These are phyloP conservation scores for Leptocoma aspasia DNA, from an alignment of 2,113 vertebrate genomes.

Conservation along the genomic window DNA sequence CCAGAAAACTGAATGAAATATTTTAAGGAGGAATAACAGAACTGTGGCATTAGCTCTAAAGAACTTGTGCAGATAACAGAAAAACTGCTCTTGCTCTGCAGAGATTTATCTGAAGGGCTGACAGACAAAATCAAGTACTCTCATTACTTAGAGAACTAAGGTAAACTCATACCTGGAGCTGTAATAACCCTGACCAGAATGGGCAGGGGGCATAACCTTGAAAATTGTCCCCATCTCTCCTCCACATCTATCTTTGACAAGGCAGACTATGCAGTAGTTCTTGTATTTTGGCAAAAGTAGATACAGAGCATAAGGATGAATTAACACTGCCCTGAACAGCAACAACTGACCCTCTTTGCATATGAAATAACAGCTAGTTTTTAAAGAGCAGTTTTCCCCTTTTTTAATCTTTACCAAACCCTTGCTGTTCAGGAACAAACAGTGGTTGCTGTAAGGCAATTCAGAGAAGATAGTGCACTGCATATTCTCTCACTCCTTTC, in stretches of 20 bases:
- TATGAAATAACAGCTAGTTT: neutral
- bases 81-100: neutral
- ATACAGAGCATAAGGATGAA: neutral
- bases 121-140: neutral
- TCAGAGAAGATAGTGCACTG: neutral
- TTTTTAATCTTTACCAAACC: neutral
- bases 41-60: neutral
- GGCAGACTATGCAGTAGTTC: neutral
- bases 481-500: neutral
- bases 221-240: neutral
- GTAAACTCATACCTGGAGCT: neutral
- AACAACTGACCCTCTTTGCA: neutral
- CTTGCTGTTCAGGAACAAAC: neutral
- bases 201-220: neutral
- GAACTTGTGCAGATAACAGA: neutral
- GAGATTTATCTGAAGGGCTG: neutral
- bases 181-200: neutral
- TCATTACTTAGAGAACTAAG: neutral
- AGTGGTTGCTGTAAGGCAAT: neutral
- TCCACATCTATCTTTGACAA: neutral
- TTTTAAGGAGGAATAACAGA: constrained; percentile 70
- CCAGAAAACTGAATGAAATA: constrained; percentile 80
- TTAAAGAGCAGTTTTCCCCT: neutral
- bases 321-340: neutral
- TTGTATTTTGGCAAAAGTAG: neutral